Base-by-base conservation (phyloP, 2,888 invertebrate species). In the Aromia moschata region DNA sequence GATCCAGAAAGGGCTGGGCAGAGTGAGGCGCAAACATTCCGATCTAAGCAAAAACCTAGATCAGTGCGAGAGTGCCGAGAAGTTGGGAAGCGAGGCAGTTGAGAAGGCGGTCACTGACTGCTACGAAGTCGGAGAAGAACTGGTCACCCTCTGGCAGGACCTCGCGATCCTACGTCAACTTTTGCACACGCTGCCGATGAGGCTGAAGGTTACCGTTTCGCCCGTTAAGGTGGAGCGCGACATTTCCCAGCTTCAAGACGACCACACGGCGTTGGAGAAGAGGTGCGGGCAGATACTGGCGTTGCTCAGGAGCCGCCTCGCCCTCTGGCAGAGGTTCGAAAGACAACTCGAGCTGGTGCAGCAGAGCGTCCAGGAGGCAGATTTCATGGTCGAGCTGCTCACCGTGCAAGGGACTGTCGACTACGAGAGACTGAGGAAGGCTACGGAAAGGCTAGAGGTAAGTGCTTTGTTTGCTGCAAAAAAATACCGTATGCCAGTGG, bases 371-470 rank as follows among this genome's bases (percentile, higher is more conserved):
- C 87, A 92, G 55, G 93, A 93, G 71, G 91, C 93, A 0, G 93
- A 93, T 77, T 93, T 92, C 72, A 92, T 93, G 92, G 91, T 92
- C 83, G 93, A 93, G 67, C 81, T 93, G 58, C 83, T 93, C 10
- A 91, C 91, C 0, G 90, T 93, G 0, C 93, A 93, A 75, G 93
- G 92, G 1, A 89, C 90, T 61, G 91, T 93, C 11, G 93, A 94
- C 78, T 93, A 93, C 73, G 92, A 92, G 65, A 84, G 93, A 5
- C 81, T 94, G 57, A 83, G 90, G 51, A 93, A 92, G 75, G 93
- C 93, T 37, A 93, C 93, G 0, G 92, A 93, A 79, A 84, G 93
- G 73, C 84, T 93, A 56, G 92, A 93, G 89, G 93, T 93, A 71
- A 85, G 86, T 83, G 16, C 33, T 56, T 56, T 38, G 7, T 25